A percentile compares a stretch with the other conserved stretches of the same genome.
phyloP scores from a whole-genome alignment of 2,797 vertebrate species.

The Coregonus suidteri region DNA sequence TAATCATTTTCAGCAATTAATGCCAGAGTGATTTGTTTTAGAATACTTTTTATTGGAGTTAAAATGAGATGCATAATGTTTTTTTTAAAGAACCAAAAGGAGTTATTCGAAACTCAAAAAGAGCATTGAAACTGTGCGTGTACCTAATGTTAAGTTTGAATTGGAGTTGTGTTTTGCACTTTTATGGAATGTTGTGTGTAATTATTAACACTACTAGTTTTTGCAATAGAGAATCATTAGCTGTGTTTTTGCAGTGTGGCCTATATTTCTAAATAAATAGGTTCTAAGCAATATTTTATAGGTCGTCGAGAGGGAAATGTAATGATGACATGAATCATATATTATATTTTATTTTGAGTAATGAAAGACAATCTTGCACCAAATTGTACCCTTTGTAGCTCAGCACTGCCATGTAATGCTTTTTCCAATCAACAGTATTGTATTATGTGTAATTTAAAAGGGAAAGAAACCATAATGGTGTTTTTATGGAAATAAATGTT shows the following conservation, averaged over 20 bases:
- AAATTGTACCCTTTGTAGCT: conserved; percentile 68
- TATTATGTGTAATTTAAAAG: conserved; percentile 7
- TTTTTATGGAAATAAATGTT: conserved; percentile 11
- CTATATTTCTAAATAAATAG: conserved; percentile 34
- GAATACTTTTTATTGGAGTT: conserved; percentile 26
- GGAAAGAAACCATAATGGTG: neutral
- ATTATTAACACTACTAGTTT: conserved; percentile 60
- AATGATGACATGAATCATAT: conserved; percentile 27
- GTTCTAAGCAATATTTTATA: conserved; percentile 21
- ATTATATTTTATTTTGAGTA: conserved; percentile 44
- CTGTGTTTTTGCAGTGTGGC: conserved; percentile 54
- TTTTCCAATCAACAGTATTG: conserved; percentile 24
- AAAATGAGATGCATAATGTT: conserved; percentile 22
- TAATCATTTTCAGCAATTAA: neutral
- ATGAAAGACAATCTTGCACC: conserved; percentile 51
- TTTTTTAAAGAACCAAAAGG: conserved; percentile 30
- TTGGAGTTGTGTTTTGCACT: conserved; percentile 69
- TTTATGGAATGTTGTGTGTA: conserved; percentile 75
- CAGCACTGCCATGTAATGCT: conserved; percentile 76
- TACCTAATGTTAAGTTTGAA: conserved; percentile 37
- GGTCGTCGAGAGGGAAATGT: conserved; percentile 8
- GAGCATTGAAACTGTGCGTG: neutral
- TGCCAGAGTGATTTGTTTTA: conserved; percentile 35
- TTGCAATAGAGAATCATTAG: conserved; percentile 8
- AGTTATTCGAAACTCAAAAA: conserved; percentile 12